phyloP scores from a whole-genome alignment of 2,888 invertebrate species.

The Andrena trimmerana region DNA sequence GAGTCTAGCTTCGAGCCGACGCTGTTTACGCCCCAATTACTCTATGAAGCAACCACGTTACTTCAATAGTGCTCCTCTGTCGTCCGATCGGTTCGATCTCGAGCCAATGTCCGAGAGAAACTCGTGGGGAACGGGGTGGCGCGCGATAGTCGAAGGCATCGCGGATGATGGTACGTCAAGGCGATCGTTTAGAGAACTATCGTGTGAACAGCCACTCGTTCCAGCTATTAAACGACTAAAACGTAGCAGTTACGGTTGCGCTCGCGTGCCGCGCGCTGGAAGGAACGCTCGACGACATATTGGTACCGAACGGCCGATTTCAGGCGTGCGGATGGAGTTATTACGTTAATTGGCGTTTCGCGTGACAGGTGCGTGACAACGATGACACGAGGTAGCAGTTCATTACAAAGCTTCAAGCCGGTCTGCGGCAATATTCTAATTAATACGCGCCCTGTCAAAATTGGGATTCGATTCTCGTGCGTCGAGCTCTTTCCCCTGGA shows the following conservation, averaged over 20 bases:
- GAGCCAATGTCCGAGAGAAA: conserved; percentile 32
- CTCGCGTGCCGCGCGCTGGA: conserved; percentile 25
- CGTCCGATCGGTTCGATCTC: background rate
- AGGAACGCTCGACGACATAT: conserved; percentile 16
- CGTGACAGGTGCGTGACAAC: background rate
- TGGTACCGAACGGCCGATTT: conserved; percentile 2
- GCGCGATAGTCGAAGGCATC: conserved; percentile 9
- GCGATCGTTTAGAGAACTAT: conserved; percentile 42
- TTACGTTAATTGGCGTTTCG: conserved; percentile 12
- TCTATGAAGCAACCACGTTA: conserved; percentile 8
- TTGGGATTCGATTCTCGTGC: background rate
- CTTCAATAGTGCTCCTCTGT: background rate
- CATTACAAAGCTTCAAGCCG: background rate
- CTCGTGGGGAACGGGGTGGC: background rate
- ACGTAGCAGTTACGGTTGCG: conserved; percentile 39
- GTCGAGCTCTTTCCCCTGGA: background rate
- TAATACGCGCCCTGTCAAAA: background rate
- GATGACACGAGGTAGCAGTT: background rate
- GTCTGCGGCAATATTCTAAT: conserved; percentile 3
- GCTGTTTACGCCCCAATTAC: conserved; percentile 2
- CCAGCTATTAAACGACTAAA: conserved; percentile 58
- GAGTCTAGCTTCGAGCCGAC: conserved; percentile 14
- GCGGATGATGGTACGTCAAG: conserved; percentile 37
- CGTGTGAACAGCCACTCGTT: conserved; percentile 42
- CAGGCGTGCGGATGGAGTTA: conserved; percentile 8